A percentile compares a stretch with the other conserved stretches of the same genome.
Conservation (phyloP, 2,113 vertebrate species). For the Campylorhamphus procurvoides region DNA sequence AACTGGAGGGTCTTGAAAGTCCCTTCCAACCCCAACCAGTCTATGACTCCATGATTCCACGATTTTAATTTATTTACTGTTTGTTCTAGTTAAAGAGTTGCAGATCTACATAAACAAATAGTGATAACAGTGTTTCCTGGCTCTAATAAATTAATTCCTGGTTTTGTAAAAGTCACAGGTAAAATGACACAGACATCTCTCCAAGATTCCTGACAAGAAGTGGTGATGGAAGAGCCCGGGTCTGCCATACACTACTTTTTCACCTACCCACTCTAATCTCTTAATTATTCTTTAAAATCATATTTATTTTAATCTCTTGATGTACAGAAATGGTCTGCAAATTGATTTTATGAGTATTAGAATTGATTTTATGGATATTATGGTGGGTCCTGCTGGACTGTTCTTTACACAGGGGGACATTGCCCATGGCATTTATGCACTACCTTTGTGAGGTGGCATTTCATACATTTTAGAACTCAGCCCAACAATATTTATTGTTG, state of each 20-base stretch:
- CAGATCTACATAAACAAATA: background rate
- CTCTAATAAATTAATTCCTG: background rate
- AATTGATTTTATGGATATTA: background rate
- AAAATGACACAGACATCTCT: background rate
- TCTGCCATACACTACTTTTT: background rate
- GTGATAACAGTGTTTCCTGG: background rate
- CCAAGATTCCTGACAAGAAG: background rate
- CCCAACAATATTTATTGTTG: background rate
- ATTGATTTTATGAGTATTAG: background rate
- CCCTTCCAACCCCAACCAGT: background rate
- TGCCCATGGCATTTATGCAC: background rate
- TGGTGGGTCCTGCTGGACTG: background rate
- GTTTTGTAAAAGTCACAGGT: background rate
- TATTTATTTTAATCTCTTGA: background rate
- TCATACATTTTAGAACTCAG: background rate
- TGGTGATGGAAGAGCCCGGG: background rate
- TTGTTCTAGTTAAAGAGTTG: background rate
- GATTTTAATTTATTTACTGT: background rate
- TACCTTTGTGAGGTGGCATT: background rate
- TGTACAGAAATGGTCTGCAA: background rate
- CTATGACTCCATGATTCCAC: background rate
- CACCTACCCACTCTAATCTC: background rate
- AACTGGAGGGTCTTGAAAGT: background rate
- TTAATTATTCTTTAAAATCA: background rate
- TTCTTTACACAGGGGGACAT: background rate